phyloP scores from a whole-genome alignment of 2,113 vertebrate species.

The Ciconia maguari region DNA sequence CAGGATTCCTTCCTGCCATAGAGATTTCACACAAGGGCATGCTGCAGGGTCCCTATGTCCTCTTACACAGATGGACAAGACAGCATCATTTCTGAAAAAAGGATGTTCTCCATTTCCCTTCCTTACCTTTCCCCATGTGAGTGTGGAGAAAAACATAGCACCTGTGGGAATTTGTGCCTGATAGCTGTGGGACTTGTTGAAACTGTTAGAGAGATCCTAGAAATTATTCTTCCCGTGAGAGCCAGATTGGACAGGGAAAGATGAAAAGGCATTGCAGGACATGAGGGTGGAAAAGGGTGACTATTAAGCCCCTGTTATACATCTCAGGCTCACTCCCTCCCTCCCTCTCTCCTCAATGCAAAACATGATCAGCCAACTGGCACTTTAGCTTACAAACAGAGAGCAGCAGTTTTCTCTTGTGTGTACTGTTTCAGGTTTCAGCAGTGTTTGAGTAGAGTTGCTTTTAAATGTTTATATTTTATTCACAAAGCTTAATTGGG shows the following conservation, averaged over 20 bases:
- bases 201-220: not conserved
- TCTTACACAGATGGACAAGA: not conserved
- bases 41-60: not conserved
- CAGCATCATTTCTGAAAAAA: not conserved
- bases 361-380: not conserved
- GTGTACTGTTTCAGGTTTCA: slow-evolving; percentile 18
- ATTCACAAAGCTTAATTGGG: slow-evolving; percentile 52
- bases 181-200: not conserved
- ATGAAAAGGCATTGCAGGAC: not conserved
- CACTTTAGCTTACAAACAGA: not conserved
- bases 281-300: not conserved
- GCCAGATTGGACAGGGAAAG: not conserved
- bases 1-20: not conserved
- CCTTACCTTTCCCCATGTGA: not conserved
- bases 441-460: not conserved
- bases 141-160: not conserved
- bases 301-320: not conserved
- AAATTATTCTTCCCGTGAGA: not conserved
- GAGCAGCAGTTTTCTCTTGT: not conserved
- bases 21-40: not conserved
- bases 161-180: not conserved
- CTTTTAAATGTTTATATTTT: slow-evolving; percentile 52
- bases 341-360: not conserved
- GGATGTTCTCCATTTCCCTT: not conserved
- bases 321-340: not conserved